These are phyloP conservation scores for Drosophila orena DNA, from an alignment of 1,140 invertebrate species.

Conservation along the genomic window DNA sequence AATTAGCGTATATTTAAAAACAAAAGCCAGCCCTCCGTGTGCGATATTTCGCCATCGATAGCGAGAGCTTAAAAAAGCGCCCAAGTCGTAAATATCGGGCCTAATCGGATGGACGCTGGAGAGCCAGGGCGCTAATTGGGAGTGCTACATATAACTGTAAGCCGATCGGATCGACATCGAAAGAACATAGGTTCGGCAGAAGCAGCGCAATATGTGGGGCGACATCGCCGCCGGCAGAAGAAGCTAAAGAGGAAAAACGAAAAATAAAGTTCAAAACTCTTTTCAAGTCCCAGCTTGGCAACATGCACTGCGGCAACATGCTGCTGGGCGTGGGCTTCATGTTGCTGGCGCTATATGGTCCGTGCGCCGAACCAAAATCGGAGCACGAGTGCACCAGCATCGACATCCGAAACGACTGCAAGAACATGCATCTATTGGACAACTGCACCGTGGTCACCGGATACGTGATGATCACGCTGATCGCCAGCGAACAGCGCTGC, in stretches of 20 bases:
- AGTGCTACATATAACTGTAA: constrained; percentile 48
- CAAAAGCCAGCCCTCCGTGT: constrained; percentile 45
- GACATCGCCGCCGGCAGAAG: constrained; percentile 34
- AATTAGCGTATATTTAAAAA: constrained; percentile 43
- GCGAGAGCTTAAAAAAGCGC: constrained; percentile 34
- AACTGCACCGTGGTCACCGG: constrained; percentile 95
- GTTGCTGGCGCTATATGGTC: constrained; percentile 13
- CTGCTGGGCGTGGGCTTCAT: constrained; percentile 31
- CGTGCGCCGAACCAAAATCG: background rate
- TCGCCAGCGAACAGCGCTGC: constrained; percentile 28
- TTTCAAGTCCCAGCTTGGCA: constrained; percentile 20
- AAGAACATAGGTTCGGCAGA: constrained; percentile 15
- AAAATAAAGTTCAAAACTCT: constrained; percentile 4
- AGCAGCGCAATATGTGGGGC: constrained; percentile 52
- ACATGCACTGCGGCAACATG: constrained; percentile 43
- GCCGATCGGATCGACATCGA: constrained; percentile 21
- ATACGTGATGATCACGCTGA: constrained; percentile 87
- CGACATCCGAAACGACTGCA: constrained; percentile 92
- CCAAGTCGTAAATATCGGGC: constrained; percentile 65
- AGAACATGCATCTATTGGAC: constrained; percentile 88
- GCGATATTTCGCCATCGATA: constrained; percentile 65
- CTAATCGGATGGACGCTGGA: constrained; percentile 54
- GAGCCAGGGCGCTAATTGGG: constrained; percentile 56
- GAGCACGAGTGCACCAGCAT: constrained; percentile 88
- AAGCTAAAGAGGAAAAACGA: constrained; percentile 27